Evolutionary conservation across 1,140 invertebrate species (phyloP), one percentile per base, ranked within the genome.

Genomic region (Arctopsyche grandis): DNA sequence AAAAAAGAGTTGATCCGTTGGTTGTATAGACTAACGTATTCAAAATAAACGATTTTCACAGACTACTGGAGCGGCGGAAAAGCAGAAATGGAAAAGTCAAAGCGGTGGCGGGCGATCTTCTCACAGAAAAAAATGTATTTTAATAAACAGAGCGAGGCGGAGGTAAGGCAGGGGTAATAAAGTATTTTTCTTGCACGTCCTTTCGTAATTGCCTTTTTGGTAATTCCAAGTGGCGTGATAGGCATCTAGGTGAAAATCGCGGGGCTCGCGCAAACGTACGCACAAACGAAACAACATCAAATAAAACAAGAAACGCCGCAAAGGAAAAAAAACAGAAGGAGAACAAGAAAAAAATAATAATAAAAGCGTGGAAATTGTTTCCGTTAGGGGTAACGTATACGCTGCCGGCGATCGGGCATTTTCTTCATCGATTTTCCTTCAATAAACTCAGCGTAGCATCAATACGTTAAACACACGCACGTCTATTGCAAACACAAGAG

Each of bases 381-480:
- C 60, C 60, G 60, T 12, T 66, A 66, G 5, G 19, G 21, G 19
- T 66, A 66, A 22, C 48, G 48, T 38, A 38, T 38, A 38, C 29
- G 29, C 7, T 38, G 14, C 1, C 52, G 14, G 14, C 14, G 52
- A 56, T 4, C 52, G 10, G 19, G 19, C 60, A 66, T 66, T 66
- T 66, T 66, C 60, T 66, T 22, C 24, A 66, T 66, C 60, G 60
- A 66, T 66, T 66, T 66, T 66, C 60, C 60, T 66, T 66, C 60
- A 66, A 66, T 66, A 66, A 66, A 22, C 24, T 66, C 60, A 5
- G 21, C 24, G 60, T 66, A 66, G 60, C 60, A 66, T 66, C 60
- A 66, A 66, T 66, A 21, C 24, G 24, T 21, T 26, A 66, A 66
- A 66, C 60, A 66, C 60, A 66, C 60, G 60, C 60, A 66, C 19